Percentiles rank a stretch among this genome's conserved stretches.
Evolutionary conservation across 2,113 vertebrate genomes (phyloP).

Genomic region (Scophthalmus maximus): DNA sequence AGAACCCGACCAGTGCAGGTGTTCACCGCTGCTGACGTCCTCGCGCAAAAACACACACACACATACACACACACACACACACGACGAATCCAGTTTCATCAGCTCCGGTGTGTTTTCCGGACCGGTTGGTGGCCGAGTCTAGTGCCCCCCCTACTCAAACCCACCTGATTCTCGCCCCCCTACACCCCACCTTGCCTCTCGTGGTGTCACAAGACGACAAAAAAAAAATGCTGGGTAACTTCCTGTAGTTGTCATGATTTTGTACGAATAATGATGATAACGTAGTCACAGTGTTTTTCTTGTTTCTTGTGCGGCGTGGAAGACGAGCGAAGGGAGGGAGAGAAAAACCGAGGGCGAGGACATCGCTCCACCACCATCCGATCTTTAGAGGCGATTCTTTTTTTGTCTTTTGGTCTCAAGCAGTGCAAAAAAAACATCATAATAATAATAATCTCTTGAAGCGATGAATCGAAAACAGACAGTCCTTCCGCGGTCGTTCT

Average conservation of each 20-base stretch:
- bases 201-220: slow-evolving; percentile 79
- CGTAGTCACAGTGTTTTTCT: slow-evolving; percentile 88
- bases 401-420: slow-evolving; percentile 70
- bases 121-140: slow-evolving; percentile 61
- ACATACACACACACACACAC: slow-evolving; percentile 29
- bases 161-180: slow-evolving; percentile 25
- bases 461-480: slow-evolving; percentile 44
- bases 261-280: slow-evolving; percentile 75
- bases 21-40: slow-evolving; percentile 84
- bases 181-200: slow-evolving; percentile 62
- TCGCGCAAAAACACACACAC: slow-evolving; percentile 12
- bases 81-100: not conserved
- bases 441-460: slow-evolving; percentile 54
- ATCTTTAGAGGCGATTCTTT: slow-evolving; percentile 48
- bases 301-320: slow-evolving; percentile 87
- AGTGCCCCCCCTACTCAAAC: slow-evolving; percentile 55
- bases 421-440: slow-evolving; percentile 87
- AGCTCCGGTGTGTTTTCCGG: slow-evolving; percentile 39
- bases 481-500: slow-evolving; percentile 84
- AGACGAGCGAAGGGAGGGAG: slow-evolving; percentile 61
- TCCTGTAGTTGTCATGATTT: slow-evolving; percentile 85
- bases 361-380: slow-evolving; percentile 75
- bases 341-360: slow-evolving; percentile 52
- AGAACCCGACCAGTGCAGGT: slow-evolving; percentile 59
- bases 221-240: slow-evolving; percentile 85